A percentile compares a stretch with the other conserved stretches of the same genome.
These are phyloP conservation scores for Muschampia staudingeri DNA, from an alignment of 2,888 invertebrate genomes.

Conservation along the genomic window DNA sequence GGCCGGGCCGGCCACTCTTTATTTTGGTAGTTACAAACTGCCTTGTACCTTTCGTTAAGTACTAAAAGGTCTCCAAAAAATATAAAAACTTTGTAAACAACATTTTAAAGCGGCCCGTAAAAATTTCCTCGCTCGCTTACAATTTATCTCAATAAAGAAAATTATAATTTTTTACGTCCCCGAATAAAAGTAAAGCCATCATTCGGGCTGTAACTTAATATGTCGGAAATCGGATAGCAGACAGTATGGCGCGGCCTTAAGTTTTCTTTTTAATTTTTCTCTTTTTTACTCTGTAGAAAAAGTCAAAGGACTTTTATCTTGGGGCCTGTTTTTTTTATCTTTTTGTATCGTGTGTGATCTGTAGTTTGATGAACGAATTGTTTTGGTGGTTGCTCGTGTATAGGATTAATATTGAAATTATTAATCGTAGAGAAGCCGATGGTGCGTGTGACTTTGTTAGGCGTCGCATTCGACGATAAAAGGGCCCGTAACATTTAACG, in stretches of 20 bases:
- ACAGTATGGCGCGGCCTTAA: constrained; percentile 90
- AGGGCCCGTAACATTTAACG: constrained; percentile 28
- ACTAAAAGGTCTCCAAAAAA: constrained; percentile 35
- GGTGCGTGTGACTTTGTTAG: constrained; percentile 72
- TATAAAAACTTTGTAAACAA: constrained; percentile 35
- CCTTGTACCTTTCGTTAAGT: constrained; percentile 18
- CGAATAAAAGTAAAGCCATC: constrained; percentile 82
- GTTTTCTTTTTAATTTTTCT: constrained; percentile 84
- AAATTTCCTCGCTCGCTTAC: constrained; percentile 72
- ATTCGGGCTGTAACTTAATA: constrained; percentile 86
- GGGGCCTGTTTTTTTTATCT: constrained; percentile 76
- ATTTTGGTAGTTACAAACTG: constrained; percentile 33
- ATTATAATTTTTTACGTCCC: constrained; percentile 81
- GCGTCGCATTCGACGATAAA: constrained; percentile 48
- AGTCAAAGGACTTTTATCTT: constrained; percentile 84
- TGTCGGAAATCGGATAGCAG: constrained; percentile 90
- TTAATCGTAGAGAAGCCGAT: constrained; percentile 65
- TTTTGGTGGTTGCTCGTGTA: constrained; percentile 76
- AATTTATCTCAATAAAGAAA: constrained; percentile 86
- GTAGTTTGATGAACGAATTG: constrained; percentile 80
- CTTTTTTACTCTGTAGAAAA: constrained; percentile 81
- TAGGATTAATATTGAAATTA: constrained; percentile 60
- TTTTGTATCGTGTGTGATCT: constrained; percentile 86
- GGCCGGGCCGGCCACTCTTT: neutral
- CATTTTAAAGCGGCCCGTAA: constrained; percentile 65